Evolutionary conservation across 1,140 invertebrate species (phyloP).

Genomic region (Harpegnathos saltator): DNA sequence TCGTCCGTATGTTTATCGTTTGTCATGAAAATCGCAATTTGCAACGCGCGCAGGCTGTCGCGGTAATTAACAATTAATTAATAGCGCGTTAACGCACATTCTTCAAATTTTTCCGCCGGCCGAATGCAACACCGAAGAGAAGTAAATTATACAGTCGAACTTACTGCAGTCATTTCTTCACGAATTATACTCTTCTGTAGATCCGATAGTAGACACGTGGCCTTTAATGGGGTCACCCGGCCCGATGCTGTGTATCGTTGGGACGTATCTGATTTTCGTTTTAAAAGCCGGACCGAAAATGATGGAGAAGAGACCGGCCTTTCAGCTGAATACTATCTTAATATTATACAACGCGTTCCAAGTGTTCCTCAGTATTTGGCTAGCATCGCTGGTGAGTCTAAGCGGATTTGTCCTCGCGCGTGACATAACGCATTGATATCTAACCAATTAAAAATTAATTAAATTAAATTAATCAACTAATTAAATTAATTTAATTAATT

Average conservation of each 20-base stretch:
- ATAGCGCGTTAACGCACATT: no score
- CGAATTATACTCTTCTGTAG: constrained; percentile 77
- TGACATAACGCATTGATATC: not conserved
- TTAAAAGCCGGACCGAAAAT: constrained; percentile 90
- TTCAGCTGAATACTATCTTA: constrained; percentile 88
- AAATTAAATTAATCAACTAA: no score
- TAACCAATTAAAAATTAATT: no score
- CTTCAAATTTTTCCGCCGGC: no score
- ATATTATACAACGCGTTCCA: constrained; percentile 90
- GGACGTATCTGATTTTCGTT: constrained; percentile 89
- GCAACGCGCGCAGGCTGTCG: no score
- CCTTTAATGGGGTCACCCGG: constrained; percentile 90
- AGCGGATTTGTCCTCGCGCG: constrained; percentile 7
- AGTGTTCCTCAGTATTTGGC: constrained; percentile 89
- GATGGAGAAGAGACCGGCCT: constrained; percentile 90
- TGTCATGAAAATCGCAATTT: no score
- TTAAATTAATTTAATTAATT: no score
- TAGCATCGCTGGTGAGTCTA: constrained; percentile 87
- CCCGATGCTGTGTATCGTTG: constrained; percentile 88
- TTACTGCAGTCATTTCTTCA: not conserved
- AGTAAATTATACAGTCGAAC: no score
- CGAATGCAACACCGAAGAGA: no score
- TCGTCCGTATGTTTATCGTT: no score
- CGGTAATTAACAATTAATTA: no score
- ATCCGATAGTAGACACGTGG: constrained; percentile 89